A percentile compares a stretch with the other conserved stretches of the same genome.
Evolutionary conservation across 2,113 vertebrate species (phyloP).

Genomic region (Oncorhynchus tshawytscha): DNA sequence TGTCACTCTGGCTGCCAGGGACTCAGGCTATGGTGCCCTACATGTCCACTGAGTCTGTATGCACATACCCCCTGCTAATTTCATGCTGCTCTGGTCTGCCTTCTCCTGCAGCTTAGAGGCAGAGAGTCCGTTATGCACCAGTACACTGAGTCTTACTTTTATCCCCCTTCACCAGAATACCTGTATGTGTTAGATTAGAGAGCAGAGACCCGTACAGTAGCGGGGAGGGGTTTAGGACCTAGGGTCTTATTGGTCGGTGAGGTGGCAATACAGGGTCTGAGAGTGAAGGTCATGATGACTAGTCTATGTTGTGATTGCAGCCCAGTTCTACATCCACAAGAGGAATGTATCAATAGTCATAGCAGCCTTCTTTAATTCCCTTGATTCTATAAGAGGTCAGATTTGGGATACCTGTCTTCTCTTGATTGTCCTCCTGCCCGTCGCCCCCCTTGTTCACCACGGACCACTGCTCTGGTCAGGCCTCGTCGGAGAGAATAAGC

Average conservation of each 20-base stretch:
- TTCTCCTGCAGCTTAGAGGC: conserved; percentile 34
- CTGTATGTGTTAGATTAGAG: conserved; percentile 60
- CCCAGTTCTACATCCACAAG: too few species aligned
- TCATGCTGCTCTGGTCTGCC: conserved; percentile 55
- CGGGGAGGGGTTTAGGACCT: conserved; percentile 33
- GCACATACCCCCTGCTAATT: conserved; percentile 55
- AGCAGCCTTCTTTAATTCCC: neutral
- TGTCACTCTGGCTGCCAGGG: conserved; percentile 47
- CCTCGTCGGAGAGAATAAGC: conserved; percentile 22
- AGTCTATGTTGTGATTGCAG: neutral
- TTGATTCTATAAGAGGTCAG: neutral
- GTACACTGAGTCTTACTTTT: conserved; percentile 55
- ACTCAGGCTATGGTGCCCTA: conserved; percentile 61
- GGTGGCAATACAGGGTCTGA: conserved; percentile 2
- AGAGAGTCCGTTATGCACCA: conserved; percentile 46
- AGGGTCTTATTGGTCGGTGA: conserved; percentile 25
- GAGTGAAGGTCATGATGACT: neutral
- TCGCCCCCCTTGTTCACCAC: conserved; percentile 21
- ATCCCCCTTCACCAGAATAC: conserved; percentile 41
- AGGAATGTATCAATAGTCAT: too few species aligned
- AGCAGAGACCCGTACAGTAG: neutral
- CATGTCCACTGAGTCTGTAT: neutral
- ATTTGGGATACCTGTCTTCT: conserved; percentile 14
- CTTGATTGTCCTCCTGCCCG: conserved; percentile 10
- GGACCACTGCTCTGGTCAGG: conserved; percentile 23